phyloP scores from a whole-genome alignment of 2,797 vertebrate species.

The Thunnus albacares region DNA sequence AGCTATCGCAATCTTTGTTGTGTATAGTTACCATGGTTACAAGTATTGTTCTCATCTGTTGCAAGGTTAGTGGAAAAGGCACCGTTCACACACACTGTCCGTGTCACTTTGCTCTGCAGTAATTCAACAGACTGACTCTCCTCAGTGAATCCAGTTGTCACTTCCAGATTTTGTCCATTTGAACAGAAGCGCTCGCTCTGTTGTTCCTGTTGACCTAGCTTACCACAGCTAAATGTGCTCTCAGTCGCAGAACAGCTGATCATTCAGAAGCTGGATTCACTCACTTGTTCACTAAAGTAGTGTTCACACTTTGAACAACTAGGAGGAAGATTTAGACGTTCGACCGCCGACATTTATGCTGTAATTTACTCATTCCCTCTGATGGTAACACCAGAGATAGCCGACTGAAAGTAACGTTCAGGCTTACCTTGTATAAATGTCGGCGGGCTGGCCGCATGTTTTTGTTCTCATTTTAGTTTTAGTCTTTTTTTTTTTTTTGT shows the following conservation, averaged over 20 bases:
- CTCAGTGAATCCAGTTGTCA: no score
- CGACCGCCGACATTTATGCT: no score
- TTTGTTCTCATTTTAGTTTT: no score
- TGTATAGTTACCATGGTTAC: not conserved
- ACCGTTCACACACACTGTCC: not conserved
- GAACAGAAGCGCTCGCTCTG: not conserved
- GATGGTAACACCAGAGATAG: not conserved
- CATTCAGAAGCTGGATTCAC: no score
- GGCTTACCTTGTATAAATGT: not conserved
- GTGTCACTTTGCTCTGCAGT: not conserved
- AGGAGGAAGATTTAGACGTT: no score
- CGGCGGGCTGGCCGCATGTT: not conserved
- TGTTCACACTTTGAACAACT: not conserved
- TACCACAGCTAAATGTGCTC: no score
- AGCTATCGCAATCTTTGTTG: not conserved
- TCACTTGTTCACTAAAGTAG: not conserved
- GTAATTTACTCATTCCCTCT: not conserved
- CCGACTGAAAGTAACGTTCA: not conserved
- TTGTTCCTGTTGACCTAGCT: not conserved
- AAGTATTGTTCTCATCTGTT: not conserved
- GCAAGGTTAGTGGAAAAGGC: not conserved
- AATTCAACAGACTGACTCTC: not conserved
- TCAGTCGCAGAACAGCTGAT: no score
- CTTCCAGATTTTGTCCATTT: no score
- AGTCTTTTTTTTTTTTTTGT: not conserved